Base-by-base conservation (phyloP, 2,888 invertebrate species). In the Amiota mariae region DNA sequence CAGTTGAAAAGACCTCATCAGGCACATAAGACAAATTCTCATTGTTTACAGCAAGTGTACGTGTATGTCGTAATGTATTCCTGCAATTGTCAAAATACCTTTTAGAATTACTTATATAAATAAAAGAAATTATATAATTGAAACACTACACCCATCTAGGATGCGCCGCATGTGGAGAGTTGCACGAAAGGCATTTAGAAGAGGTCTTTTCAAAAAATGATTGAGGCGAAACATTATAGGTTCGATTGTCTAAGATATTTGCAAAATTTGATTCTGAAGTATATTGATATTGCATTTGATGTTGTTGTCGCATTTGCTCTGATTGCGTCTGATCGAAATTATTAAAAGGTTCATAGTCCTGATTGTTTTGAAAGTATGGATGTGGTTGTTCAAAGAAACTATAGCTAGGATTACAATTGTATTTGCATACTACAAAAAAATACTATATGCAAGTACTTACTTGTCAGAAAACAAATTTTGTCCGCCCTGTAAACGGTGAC, bases 1-100 rank as follows among this genome's bases (percentile, higher is more conserved):
- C 97, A 73, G 94, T 91, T 73, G 91, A 89, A 87, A 96, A 94
- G 20, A 96, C 92, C 72, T 94, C 92, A 13, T 93, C 93, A 0
- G 97, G 96, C 18, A 97, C 91, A 9, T 91, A 87, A 0, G 90
- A 85, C 51, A 96, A 86, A 70, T 93, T 92, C 82, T 94, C 93
- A 82, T 87, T 85, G 24, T 87, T 87, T 12, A 90, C 83, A 67
- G 86, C 84, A 36, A 90, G 80, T 24, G 87, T 89, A 75, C 90
- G 91, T 49, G 92, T 91, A 86, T 91, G 91, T 66, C 90, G 91
- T 90, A 93, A 91, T 70, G 90, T 89, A 81, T 91, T 93, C 85
- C 93, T 93, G 79, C 46, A 75, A 73, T n/a, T 70, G 20, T 70
- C 0, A 11, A 71, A 13, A 56, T n/a, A 6, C 15, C 15, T 15